These are phyloP conservation scores for Linnaemya tessellans DNA, from an alignment of 2,888 invertebrate species.

Conservation along the genomic window DNA sequence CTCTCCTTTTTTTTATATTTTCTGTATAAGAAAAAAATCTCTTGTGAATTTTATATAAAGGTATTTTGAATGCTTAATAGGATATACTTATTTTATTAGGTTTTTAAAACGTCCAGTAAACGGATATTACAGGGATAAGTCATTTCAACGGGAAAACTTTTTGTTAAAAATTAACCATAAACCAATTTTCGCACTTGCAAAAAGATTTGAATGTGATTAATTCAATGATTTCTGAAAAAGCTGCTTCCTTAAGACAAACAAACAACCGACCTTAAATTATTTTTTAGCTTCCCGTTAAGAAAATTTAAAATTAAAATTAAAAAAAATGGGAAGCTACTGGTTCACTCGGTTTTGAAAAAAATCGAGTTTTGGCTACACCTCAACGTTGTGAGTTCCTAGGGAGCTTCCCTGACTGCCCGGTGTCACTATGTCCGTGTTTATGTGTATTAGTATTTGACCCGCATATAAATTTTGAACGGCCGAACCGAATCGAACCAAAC, in stretches of 20 bases:
- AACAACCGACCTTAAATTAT: too few relatives aligned
- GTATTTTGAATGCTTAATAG: not conserved
- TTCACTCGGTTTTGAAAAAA: too few relatives aligned
- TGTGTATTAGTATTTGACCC: too few relatives aligned
- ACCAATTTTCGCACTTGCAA: not conserved
- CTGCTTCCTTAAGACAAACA: not conserved
- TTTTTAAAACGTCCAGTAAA: not conserved
- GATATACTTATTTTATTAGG: not conserved
- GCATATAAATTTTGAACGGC: too few relatives aligned
- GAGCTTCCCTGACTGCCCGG: too few relatives aligned
- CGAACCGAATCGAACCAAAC: too few relatives aligned
- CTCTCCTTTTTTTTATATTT: not conserved
- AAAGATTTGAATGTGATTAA: not conserved
- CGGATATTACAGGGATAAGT: not conserved
- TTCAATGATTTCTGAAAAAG: not conserved
- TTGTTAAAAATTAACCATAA: not conserved
- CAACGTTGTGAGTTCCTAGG: too few relatives aligned
- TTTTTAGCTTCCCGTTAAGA: too few relatives aligned
- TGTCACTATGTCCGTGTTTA: too few relatives aligned
- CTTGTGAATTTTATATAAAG: not conserved
- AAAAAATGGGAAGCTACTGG: too few relatives aligned
- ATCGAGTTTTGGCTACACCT: too few relatives aligned
- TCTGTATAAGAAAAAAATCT: slow-evolving; percentile 4
- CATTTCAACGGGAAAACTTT: not conserved
- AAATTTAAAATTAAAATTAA: too few relatives aligned